Evolutionary conservation across 2,888 invertebrate genomes (phyloP), one percentile per base, ranked within the genome.

Genomic region (Erebia aethiops): DNA sequence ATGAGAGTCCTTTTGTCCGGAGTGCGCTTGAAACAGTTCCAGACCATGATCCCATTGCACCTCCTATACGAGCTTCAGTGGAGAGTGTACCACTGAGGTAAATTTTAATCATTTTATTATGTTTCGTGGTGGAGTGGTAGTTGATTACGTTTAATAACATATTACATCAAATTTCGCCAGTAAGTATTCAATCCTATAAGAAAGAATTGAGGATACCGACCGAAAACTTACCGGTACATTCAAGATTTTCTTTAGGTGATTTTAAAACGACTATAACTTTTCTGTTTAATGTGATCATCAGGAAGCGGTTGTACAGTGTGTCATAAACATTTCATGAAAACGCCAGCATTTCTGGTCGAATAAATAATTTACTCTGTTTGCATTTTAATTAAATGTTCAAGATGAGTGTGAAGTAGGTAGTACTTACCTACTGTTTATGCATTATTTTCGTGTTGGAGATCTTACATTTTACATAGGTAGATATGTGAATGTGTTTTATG

Each of bases 61-160:
- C 86, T 41, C 97, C 97, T 0, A 90, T 97, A 71, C 94, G 97
- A 72, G 94, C 95, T 63, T 97, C 97, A 1, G 97, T 97, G 2
- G 97, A 97, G 87, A 96, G 95, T 80, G 89, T 96, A 71, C 96
- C 96, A 10, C 83, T 91, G 67, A 91, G 90, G 94, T 93, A 85
- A 81, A 41, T 57, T 56, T 64, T 69, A 46, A 1, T 0, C 21
- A 21, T 10, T 1, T 41, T 60, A 52, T 52, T 16, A n/a, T 0
- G n/a, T 51, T 51, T 26, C 26, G 1, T 21, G 21, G 21, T 21
- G 21, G 21, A 21, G 21, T 21, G 1, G 21, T 21, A 2, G 21
- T 21, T 1, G 26, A 26, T 26, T 3, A 21, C 21, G 21, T 26
- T 26, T 26, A 3, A 26, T 26, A 21, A 21, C 1, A 21, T n/a